Evolutionary conservation across 2,888 invertebrate species (phyloP).

Genomic region (Crocallis elinguaria): DNA sequence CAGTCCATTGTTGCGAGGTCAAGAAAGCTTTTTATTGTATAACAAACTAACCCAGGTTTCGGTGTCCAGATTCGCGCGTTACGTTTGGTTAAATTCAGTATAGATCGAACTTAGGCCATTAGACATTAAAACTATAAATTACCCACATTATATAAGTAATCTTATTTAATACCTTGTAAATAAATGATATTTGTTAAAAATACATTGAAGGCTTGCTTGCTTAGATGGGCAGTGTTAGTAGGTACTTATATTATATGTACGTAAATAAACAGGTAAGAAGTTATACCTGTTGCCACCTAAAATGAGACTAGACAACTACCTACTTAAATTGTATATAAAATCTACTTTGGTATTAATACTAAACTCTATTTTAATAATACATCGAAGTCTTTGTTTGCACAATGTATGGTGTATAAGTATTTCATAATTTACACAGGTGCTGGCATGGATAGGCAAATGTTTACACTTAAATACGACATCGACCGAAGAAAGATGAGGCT

Average conservation of each 20-base stretch:
- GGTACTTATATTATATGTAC: not conserved
- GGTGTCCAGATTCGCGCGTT: no score
- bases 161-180: no score
- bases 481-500: not conserved
- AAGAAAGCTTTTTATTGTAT: no score
- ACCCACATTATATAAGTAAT: no score
- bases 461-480: not conserved
- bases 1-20: no score
- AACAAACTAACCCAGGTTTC: no score
- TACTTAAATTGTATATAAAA: constrained; percentile 48
- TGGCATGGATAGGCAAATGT: not conserved
- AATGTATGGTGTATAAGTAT: constrained; percentile 2
- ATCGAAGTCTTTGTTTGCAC: constrained; percentile 9
- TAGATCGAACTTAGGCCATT: no score
- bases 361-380: constrained; percentile 15
- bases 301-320: constrained; percentile 28
- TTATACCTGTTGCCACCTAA: constrained; percentile 9
- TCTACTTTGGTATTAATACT: constrained; percentile 57
- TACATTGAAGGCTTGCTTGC: no score
- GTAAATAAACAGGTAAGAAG: not conserved
- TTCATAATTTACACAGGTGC: constrained; percentile 7
- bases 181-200: no score
- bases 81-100: no score
- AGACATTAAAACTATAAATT: no score
- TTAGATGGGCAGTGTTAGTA: no score